Evolutionary conservation across 2,797 vertebrate genomes (phyloP), one percentile per base, ranked within the genome.

Genomic region (Buphagus erythrorhynchus): DNA sequence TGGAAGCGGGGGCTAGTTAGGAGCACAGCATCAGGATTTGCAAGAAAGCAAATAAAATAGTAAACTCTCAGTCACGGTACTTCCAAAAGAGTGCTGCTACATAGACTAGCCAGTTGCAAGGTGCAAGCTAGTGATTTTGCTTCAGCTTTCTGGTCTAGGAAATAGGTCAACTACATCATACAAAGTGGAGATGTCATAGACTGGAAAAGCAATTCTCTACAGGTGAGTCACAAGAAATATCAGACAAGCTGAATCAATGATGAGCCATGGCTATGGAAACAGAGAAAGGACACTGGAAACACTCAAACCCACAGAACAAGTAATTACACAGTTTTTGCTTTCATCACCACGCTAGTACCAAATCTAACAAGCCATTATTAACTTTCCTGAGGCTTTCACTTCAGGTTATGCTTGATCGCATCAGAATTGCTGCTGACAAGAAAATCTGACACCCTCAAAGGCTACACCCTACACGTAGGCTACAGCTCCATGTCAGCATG

Each of bases 401-500:
- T 43, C 10, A 19, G 2, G 5, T 3, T 33, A 26, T 2, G 2
- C 42, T 46, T 11, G 8, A 43, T 51, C 0, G 1, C 1, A 1
- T 18, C 1, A 0, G 28, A 80, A 49, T 22, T 61, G 31, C 1
- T 1, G 0, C 28, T 69, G 46, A 4, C 1, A 2, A 59, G 69
- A 74, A 52, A 33, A 16, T 4, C 1, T 16, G 26, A 62, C 2
- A 0, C 8, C 20, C 14, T 68, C n/a, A 18, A 18, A 62, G 0
- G 3, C 45, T n/a, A 1, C 21, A 16, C 24, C 29, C 48, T 29
- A 24, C 40, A 40, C 7, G 14, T 16, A 16, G 40, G 40, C 40
- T 40, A 40, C 19, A 43, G 33, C 24, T 49, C 25, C 7, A 1
- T 0, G 0, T 8, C n/a, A 57, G 36, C 31, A 5, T 0, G 2